A percentile compares a stretch with the other conserved stretches of the same genome.
phyloP scores from a whole-genome alignment of 2,888 invertebrate species.

The Hymenopus coronatus region DNA sequence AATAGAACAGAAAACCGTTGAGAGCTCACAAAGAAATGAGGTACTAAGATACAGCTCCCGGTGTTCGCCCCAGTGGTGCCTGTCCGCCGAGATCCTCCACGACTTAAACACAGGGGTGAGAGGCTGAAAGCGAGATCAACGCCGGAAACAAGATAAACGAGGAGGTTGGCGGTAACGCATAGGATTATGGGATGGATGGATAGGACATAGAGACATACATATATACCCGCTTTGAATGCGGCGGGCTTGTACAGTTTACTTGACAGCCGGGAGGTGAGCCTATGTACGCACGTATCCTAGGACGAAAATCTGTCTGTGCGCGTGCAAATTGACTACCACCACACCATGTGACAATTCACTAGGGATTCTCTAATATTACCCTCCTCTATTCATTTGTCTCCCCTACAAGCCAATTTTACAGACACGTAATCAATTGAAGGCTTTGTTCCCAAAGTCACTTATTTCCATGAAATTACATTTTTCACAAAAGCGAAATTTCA shows the following conservation, averaged over 20 bases:
- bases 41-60: background rate
- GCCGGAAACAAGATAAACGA: slow-evolving; percentile 29
- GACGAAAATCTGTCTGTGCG: no score
- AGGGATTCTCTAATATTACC: no score
- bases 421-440: no score
- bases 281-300: background rate
- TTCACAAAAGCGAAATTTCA: no score
- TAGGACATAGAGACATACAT: slow-evolving; percentile 22
- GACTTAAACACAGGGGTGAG: slow-evolving; percentile 1
- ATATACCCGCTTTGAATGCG: slow-evolving; percentile 22
- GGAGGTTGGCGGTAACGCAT: slow-evolving; percentile 14
- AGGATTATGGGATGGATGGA: slow-evolving; percentile 26
- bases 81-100: background rate
- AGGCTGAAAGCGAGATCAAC: slow-evolving; percentile 23
- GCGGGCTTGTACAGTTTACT: slow-evolving; percentile 15
- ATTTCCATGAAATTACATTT: no score
- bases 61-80: background rate
- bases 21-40: no score
- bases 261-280: background rate
- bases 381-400: no score
- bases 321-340: no score
- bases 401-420: no score
- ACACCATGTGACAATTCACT: no score
- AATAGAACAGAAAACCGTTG: no score
- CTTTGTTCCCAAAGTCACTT: no score